Evolutionary conservation across 2,888 invertebrate species (phyloP).

Genomic region (Diabrotica balteata): DNA sequence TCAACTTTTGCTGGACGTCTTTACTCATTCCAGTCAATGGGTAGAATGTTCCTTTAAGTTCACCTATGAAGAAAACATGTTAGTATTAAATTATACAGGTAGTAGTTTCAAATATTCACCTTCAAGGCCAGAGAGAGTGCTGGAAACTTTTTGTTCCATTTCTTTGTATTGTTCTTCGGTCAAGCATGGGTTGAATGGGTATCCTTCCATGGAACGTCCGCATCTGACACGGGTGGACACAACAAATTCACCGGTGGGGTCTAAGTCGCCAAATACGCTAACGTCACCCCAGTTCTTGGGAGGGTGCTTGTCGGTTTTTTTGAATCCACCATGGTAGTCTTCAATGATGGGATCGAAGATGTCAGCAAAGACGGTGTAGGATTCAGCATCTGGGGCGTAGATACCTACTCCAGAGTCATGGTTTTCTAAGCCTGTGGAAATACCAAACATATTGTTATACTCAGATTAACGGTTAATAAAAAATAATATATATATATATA

Average conservation of each 20-base stretch:
- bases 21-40: constrained; percentile 96
- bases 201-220: constrained; percentile 93
- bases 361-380: constrained; percentile 90
- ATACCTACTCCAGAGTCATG: constrained; percentile 96
- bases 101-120: constrained; percentile 16
- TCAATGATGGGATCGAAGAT: constrained; percentile 98
- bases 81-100: not conserved
- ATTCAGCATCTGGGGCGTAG: constrained; percentile 96
- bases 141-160: constrained; percentile 91
- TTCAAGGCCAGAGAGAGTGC: constrained; percentile 81
- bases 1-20: constrained; percentile 93
- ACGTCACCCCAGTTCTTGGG: constrained; percentile 94
- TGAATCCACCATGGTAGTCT: constrained; percentile 96
- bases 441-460: not conserved
- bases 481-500: too few relatives aligned
- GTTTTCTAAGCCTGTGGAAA: constrained; percentile 83
- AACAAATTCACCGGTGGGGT: constrained; percentile 89
- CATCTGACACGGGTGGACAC: constrained; percentile 96
- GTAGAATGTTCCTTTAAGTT: constrained; percentile 94
- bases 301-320: constrained; percentile 93
- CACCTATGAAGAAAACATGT: constrained; percentile 67
- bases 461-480: too few relatives aligned
- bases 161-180: constrained; percentile 97
- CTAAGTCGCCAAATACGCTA: constrained; percentile 87
- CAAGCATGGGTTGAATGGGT: constrained; percentile 97